Percentiles rank a stretch among this genome's conserved stretches.
phyloP scores from a whole-genome alignment of 2,888 invertebrate species.

The Cordilura impudica region DNA sequence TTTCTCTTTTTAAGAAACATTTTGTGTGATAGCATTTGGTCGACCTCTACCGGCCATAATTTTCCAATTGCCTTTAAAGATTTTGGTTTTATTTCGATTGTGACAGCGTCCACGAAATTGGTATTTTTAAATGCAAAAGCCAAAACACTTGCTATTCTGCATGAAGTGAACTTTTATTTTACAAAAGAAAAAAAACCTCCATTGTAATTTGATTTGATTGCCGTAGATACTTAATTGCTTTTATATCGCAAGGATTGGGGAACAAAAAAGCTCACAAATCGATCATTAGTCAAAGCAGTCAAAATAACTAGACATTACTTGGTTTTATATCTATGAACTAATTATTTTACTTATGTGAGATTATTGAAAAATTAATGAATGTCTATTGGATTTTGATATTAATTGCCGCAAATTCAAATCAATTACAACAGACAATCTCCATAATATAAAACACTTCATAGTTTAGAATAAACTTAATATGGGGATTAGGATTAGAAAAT shows the following conservation, averaged over 20 bases:
- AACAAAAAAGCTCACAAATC: slow-evolving; percentile 23
- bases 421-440: too few relatives aligned
- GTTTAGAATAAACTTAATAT: too few relatives aligned
- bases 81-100: slow-evolving; percentile 26
- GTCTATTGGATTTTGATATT: neutral
- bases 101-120: slow-evolving; percentile 32
- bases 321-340: neutral
- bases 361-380: neutral
- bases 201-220: slow-evolving; percentile 54
- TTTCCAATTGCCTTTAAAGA: neutral
- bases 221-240: slow-evolving; percentile 52
- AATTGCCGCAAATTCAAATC: too few relatives aligned
- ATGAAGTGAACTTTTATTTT: slow-evolving; percentile 10
- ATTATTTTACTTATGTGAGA: neutral
- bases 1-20: neutral
- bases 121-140: slow-evolving; percentile 18
- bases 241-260: neutral
- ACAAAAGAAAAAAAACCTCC: slow-evolving; percentile 14
- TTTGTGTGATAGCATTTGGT: too few relatives aligned
- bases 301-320: neutral
- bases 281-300: slow-evolving; percentile 22
- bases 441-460: too few relatives aligned
- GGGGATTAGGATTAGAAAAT: too few relatives aligned
- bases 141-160: slow-evolving; percentile 35
- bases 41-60: neutral